Base-by-base conservation (phyloP, 2,888 invertebrate species). In the Sarcophaga caerulescens region DNA sequence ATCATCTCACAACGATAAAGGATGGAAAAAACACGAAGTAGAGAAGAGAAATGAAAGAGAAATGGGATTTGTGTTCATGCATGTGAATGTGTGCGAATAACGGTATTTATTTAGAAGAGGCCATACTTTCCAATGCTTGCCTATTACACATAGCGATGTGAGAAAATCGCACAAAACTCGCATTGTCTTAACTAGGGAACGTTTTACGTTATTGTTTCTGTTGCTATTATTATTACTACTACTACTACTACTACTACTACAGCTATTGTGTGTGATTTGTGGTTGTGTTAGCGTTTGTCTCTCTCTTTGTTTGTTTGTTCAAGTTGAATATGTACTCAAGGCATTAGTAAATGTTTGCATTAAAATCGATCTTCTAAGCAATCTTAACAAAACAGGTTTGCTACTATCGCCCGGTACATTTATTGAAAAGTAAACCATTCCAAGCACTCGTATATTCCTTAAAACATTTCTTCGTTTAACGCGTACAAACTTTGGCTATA, bases 341-440 rank as follows among this genome's bases (percentile, higher is more conserved):
- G 69, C 81, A 74, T 81, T 81, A 85, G 74, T 60, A 78, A 52
- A 21, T 78, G 74, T 85, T 85, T 85, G 63, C 75, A 66, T 81
- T 81, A 78, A n/a, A 69, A 80, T n/a, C 69, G 62, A 74, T 78
- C 63, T 60, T 76, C 70, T 81, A 73, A 78, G 78, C 14, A 52
- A 10, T 14, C 65, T 69, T 17, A 52, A 66, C 35, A 21, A 35
- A 78, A 81, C n/a, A 78, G 71, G 57, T 63, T 73, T 73, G 62
- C 68, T 68, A 57, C n/a, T 78, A 59, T 81, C 70, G 75, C 59
- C 70, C 71, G 76, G 76, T 47, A n/a, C 63, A 75, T 60, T 60
- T 19, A 60, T 60, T n/a, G 11, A 47, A 47, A 47, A 4, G 8
- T 12, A 47, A 1, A 35, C 47, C 47, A 14, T 14, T 47, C 14